Conservation (phyloP, 64 coral and sea anemone genomes). For the Pachyseris speciosa region DNA sequence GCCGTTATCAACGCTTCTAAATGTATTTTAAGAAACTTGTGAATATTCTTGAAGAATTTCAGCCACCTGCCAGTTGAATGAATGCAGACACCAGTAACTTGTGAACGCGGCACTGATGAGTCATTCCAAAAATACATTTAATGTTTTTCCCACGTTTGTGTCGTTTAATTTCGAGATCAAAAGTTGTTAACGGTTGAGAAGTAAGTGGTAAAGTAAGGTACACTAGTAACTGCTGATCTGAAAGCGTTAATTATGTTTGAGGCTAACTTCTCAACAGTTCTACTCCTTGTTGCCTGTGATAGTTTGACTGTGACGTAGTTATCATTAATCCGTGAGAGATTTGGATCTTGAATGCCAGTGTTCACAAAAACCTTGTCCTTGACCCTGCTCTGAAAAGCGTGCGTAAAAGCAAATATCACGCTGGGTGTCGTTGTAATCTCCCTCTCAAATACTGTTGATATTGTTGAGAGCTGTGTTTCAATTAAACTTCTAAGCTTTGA, state of each 20-base stretch:
- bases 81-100: constrained; percentile 22
- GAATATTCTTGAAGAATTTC: neutral
- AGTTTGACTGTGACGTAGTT: too few relatives aligned
- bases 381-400: neutral
- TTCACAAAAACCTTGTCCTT: constrained; percentile 17
- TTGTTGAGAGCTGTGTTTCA: neutral
- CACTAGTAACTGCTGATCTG: neutral
- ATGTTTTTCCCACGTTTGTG: neutral
- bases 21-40: too few relatives aligned
- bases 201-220: neutral
- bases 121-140: neutral
- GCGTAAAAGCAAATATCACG: neutral
- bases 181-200: neutral
- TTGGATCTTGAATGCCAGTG: neutral
- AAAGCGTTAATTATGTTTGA: neutral
- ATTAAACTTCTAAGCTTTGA: neutral
- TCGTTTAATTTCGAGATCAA: neutral
- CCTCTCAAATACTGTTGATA: neutral
- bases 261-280: neutral
- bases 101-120: neutral
- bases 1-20: neutral
- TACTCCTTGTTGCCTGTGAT: neutral
- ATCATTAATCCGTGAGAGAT: neutral
- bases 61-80: neutral
- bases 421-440: neutral